Percentiles rank a stretch among this genome's conserved stretches.
Conservation (phyloP, 2,113 vertebrate species). For the Xenotilapia caudafasciata region DNA sequence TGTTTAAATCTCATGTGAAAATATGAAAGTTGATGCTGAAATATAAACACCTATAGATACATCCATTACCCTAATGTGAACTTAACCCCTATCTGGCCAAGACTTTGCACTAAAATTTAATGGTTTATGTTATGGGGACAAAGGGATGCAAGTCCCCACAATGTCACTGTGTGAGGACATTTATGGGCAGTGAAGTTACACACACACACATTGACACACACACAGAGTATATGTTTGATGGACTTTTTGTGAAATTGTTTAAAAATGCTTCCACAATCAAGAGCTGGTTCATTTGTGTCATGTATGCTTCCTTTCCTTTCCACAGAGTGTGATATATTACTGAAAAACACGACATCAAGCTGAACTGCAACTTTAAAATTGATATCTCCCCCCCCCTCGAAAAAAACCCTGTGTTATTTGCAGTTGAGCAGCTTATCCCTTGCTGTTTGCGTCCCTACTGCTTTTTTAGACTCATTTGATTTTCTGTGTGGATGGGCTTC, state of each 20-base stretch:
- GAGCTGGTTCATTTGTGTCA: neutral
- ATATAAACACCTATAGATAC: neutral
- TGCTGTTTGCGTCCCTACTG: neutral
- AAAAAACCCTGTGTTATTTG: neutral
- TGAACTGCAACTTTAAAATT: neutral
- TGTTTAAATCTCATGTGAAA: neutral
- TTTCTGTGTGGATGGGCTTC: constrained; percentile 36
- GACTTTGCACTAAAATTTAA: neutral
- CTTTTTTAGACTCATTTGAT: constrained; percentile 5
- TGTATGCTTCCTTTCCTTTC: neutral
- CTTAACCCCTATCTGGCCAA: neutral
- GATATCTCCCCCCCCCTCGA: rapidly evolving
- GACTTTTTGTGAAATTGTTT: neutral
- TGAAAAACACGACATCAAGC: neutral
- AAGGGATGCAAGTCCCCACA: neutral
- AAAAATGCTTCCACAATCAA: neutral
- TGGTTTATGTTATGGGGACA: neutral
- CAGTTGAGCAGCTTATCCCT: neutral
- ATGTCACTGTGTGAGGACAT: neutral
- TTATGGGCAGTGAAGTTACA: neutral
- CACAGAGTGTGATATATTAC: neutral
- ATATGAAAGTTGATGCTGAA: neutral
- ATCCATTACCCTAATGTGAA: neutral
- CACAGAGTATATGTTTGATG: neutral
- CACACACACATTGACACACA: neutral